Base-by-base conservation (phyloP, 2,888 invertebrate genomes). In the Lordiphosa andalusiaca region DNA sequence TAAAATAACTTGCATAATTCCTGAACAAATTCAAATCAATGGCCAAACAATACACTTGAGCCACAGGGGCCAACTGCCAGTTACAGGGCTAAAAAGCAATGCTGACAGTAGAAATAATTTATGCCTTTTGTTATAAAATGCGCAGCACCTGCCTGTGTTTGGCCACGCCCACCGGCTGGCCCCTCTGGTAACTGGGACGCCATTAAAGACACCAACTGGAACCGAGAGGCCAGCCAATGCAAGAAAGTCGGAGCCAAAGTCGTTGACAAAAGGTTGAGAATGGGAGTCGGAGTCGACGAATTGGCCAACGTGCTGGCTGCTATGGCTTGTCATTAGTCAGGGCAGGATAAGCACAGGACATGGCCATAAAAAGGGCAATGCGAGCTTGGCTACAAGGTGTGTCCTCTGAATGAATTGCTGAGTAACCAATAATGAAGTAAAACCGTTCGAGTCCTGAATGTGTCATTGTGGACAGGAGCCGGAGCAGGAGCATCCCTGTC, bases 321-420 rank as follows among this genome's bases (percentile, higher is more conserved):
- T 55, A 48, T 33, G 58, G 70, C 69, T 71, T 85, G 84, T 85
- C 82, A 82, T 85, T 82, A 82, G 78, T 84, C 83, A 83, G 84
- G 58, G 37, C 66, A 68, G 71, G 73, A 84, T 81, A 84, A 75
- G 78, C 80, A 76, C 77, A 75, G 83, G 73, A 84, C 83, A 83
- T 76, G 67, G 73, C 84, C 71, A 76, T 76, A 76, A 76, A 76
- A 76, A 76, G 84, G 80, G 69, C 74, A 76, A 83, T 67, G 76
- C 71, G 54, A 64, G 57, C 30, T 3, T 9, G 10, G 62, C 60
- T 40, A 74, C 68, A 69, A 76, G 75, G 82, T 84, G 77, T 77
- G 82, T 73, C 78, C 84, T 71, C 51, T 80, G 85, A 87, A 87
- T 87, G 78, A 85, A 87, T 86, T 87, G 86, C 86, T 80, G 78